Evolutionary conservation across 2,888 invertebrate species (phyloP).

Genomic region (Agonum fuliginosum): DNA sequence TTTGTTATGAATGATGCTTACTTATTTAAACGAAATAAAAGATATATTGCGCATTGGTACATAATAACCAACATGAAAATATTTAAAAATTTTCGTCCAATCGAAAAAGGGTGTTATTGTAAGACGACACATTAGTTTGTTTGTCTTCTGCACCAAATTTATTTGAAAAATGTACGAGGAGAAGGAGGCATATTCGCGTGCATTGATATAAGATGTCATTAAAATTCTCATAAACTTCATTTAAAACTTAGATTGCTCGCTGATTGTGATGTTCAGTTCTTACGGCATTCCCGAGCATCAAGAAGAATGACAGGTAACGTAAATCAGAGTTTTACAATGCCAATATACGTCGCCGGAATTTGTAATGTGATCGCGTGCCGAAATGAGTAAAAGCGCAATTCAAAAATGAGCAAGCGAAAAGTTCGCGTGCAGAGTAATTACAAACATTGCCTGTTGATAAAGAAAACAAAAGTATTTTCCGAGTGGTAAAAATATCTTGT

Average conservation of each 20-base stretch:
- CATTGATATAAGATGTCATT: too few species aligned
- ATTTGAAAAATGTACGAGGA: too few species aligned
- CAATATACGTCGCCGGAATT: background rate
- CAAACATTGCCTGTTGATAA: conserved; percentile 3
- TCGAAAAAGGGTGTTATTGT: too few species aligned
- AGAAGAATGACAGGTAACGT: background rate
- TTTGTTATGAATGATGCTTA: too few species aligned
- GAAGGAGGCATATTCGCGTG: too few species aligned
- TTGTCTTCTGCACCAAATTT: too few species aligned
- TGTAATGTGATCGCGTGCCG: conserved; percentile 8
- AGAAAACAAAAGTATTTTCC: conserved; percentile 31
- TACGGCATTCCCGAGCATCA: background rate
- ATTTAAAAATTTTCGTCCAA: too few species aligned
- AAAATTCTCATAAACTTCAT: conserved; percentile 32
- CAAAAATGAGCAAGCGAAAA: conserved; percentile 27
- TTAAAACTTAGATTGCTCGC: conserved; percentile 23
- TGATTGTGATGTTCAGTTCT: conserved; percentile 13
- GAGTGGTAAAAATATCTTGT: conserved; percentile 15
- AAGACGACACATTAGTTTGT: too few species aligned
- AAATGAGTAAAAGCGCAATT: conserved; percentile 21
- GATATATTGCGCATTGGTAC: too few species aligned
- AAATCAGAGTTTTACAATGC: conserved; percentile 1
- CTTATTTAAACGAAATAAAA: too few species aligned
- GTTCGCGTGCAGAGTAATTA: conserved; percentile 24
- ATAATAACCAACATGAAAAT: too few species aligned